phyloP scores from a whole-genome alignment of 30 jellyfish, hydroid and myxozoan species.

The Pelagia noctiluca region DNA sequence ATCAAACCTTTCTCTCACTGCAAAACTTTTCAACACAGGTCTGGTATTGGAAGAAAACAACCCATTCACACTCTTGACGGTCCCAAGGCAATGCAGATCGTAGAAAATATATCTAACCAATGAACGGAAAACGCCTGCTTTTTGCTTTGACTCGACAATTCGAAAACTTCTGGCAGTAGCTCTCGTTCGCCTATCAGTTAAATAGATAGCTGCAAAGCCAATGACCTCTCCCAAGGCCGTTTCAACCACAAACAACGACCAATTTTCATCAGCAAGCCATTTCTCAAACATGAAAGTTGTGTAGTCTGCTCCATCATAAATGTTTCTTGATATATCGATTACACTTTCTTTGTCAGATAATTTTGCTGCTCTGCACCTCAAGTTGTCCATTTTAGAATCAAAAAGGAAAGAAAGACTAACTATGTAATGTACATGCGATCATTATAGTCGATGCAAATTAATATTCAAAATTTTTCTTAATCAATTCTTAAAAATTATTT shows the following conservation, averaged over 20 bases:
- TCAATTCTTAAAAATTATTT: too few relatives aligned
- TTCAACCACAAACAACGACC: constrained; percentile 2
- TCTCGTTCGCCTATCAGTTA: not conserved
- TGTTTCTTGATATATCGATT: not conserved
- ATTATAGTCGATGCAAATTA: too few relatives aligned
- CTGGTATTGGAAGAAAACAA: too few relatives aligned
- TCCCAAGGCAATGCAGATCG: too few relatives aligned
- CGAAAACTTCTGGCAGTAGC: constrained; percentile 15
- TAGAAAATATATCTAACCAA: too few relatives aligned
- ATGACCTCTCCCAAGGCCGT: not conserved
- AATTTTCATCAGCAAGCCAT: constrained; percentile 4
- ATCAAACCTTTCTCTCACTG: too few relatives aligned
- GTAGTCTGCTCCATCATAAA: constrained; percentile 14
- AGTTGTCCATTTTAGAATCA: not conserved
- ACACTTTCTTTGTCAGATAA: not conserved
- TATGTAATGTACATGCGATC: too few relatives aligned
- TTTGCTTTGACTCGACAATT: not conserved
- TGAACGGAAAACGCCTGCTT: too few relatives aligned
- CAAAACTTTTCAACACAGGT: too few relatives aligned
- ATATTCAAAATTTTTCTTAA: too few relatives aligned
- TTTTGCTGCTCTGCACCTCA: not conserved
- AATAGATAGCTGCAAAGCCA: constrained; percentile 11
- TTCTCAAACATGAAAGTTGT: not conserved
- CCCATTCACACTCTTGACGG: too few relatives aligned
- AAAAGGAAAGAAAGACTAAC: too few relatives aligned